Percentiles rank a stretch among this genome's conserved stretches.
phyloP scores from a whole-genome alignment of 2,797 vertebrate species.

The Acipenser ruthenus region DNA sequence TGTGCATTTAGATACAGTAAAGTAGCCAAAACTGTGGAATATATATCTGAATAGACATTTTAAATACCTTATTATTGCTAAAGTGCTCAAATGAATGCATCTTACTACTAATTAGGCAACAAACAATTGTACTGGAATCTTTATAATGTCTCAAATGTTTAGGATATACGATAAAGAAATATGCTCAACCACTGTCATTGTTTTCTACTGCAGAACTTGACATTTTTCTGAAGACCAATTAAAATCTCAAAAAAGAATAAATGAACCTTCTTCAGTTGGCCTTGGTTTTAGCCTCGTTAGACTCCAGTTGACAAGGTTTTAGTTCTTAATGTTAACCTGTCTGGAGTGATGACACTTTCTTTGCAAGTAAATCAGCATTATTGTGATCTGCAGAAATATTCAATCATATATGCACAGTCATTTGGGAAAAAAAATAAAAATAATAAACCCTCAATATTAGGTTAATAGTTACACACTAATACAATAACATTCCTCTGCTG shows the following conservation, averaged over 20 bases:
- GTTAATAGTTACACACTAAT: constrained; percentile 75
- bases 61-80: not conserved
- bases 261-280: constrained; percentile 7
- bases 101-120: constrained; percentile 33
- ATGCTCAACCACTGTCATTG: constrained; percentile 18
- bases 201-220: constrained; percentile 25
- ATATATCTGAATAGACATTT: too few relatives aligned
- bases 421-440: constrained; percentile 49
- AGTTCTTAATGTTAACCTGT: constrained; percentile 37
- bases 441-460: constrained; percentile 10
- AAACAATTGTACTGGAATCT: constrained; percentile 53
- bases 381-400: constrained; percentile 55
- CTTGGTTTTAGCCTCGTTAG: constrained; percentile 21
- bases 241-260: constrained; percentile 15
- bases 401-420: constrained; percentile 65
- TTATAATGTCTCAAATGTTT: constrained; percentile 19
- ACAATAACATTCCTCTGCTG: constrained; percentile 87
- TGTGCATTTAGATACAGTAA: too few relatives aligned
- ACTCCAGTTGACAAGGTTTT: constrained; percentile 37
- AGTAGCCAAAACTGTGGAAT: too few relatives aligned
- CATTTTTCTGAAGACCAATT: constrained; percentile 18
- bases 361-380: constrained; percentile 58
- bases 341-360: constrained; percentile 45
- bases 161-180: constrained; percentile 21
- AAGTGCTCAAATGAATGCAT: constrained; percentile 25